Evolutionary conservation across 2,797 vertebrate species (phyloP).

Genomic region (Champsocephalus gunnari): DNA sequence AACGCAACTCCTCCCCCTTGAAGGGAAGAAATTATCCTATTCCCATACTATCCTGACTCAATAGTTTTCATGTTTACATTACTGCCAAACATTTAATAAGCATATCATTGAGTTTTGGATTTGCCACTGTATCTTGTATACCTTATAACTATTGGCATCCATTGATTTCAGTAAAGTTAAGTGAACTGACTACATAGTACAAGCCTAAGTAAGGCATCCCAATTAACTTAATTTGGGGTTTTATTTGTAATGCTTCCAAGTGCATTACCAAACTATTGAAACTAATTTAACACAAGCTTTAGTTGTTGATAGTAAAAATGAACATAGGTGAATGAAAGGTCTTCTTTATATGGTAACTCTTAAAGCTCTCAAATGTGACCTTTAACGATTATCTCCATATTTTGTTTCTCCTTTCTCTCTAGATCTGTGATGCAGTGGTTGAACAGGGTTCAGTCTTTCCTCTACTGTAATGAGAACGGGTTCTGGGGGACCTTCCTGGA

Average conservation of each 20-base stretch:
- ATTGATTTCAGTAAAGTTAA: neutral
- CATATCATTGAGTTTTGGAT: neutral
- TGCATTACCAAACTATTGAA: neutral
- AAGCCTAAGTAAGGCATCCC: neutral
- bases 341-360: neutral
- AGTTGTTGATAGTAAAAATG: neutral
- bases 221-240: neutral
- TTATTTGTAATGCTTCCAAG: neutral
- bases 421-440: conserved; percentile 99
- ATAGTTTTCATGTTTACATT: conserved; percentile 21
- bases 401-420: conserved; percentile 16
- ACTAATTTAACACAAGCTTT: too few species aligned
- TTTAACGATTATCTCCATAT: conserved; percentile 40
- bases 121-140: neutral
- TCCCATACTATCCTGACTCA: conserved; percentile 23
- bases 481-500: conserved; percentile 99
- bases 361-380: conserved; percentile 4
- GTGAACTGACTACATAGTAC: neutral
- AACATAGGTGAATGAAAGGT: neutral
- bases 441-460: conserved; percentile 96
- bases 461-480: conserved; percentile 99
- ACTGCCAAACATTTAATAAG: neutral
- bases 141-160: neutral
- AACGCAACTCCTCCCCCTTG: conserved; percentile 48
- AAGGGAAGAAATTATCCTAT: conserved; percentile 58